A percentile compares a stretch with the other conserved stretches of the same genome.
These are phyloP conservation scores for Drosophila truncata DNA, from an alignment of 1,140 invertebrate genomes.

Conservation along the genomic window DNA sequence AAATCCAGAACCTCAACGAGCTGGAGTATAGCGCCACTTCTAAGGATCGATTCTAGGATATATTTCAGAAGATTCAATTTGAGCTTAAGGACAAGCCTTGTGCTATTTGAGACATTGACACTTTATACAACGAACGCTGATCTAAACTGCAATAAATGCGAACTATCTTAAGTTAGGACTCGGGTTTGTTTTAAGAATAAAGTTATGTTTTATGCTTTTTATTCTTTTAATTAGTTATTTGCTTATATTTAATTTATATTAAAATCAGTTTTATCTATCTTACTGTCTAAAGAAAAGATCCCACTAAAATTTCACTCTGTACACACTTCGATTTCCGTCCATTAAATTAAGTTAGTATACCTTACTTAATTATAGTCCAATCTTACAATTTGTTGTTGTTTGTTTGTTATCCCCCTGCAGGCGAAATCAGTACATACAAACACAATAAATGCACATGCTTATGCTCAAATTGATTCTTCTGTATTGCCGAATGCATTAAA, in stretches of 20 bases:
- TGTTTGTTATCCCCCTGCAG: slow-evolving; percentile 8
- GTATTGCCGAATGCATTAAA: slow-evolving; percentile 48
- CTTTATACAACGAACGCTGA: slow-evolving; percentile 53
- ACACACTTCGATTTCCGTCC: slow-evolving; percentile 39
- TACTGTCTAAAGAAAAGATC: slow-evolving; percentile 9
- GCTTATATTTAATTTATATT: slow-evolving; percentile 36
- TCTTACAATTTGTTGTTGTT: not conserved
- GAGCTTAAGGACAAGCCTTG: slow-evolving; percentile 71
- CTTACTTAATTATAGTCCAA: slow-evolving; percentile 14
- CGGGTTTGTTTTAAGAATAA: slow-evolving; percentile 43
- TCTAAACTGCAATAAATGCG: slow-evolving; percentile 56
- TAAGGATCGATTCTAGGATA: slow-evolving; percentile 91
- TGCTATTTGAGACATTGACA: slow-evolving; percentile 29
- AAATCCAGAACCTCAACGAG: slow-evolving; percentile 94
- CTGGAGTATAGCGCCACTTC: slow-evolving; percentile 89
- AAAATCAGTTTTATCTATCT: not conserved
- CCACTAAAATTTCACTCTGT: slow-evolving; percentile 8
- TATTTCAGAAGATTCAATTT: slow-evolving; percentile 81
- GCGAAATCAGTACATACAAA: slow-evolving; percentile 11
- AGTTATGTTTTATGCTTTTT: slow-evolving; percentile 14
- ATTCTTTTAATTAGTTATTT: slow-evolving; percentile 41
- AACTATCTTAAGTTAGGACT: slow-evolving; percentile 30
- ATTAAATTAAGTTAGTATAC: slow-evolving; percentile 35
- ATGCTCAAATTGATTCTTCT: slow-evolving; percentile 66
- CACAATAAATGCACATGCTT: slow-evolving; percentile 25